Base-by-base conservation (phyloP, 2,113 vertebrate genomes). In the Indicator maculatus region DNA sequence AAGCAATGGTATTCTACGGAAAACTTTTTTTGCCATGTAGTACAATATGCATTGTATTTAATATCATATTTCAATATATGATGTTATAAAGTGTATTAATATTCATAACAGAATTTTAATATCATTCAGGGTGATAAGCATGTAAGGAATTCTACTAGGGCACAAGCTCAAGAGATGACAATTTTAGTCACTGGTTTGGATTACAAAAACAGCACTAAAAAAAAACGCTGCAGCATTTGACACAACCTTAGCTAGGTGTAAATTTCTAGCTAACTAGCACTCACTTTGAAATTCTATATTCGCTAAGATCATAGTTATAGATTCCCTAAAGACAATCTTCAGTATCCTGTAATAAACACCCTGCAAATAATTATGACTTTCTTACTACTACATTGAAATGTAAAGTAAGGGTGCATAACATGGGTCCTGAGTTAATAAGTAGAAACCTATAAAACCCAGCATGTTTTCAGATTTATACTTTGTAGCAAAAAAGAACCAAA, bases 291-390 rank as follows among this genome's bases (percentile, higher is more conserved):
- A 16, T 71, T 90, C 82, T 78, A 18, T 78, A 45, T 97, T 98
- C 79, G 97, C 97, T 95, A 33, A 98, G 93, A 72, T 98, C 96
- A 88, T 97, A 98, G 86, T 93, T 96, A 80, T 97, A 96, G 56
- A 98, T 94, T 88, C 96, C 97, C 16, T 93, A 95, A 56, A 98
- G 96, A 95, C 97, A 98, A 75, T 96, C 94, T 19, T 92, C 53
- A 86, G 96, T 94, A 13, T 97, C 81, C 12, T 95, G 73, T 53
- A 93, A 50, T 52, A 96, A 97, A 11, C 75, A 84, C 45, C 97
- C 97, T 90, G 97, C 93, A 93, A 98, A 98, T 80, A 98, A 97
- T 86, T 97, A 96, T 50, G 98, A 86, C 83, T 98, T 98, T 31
- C 98, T 95, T 94, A 97, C 97, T 44, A 95, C 94, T 75, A 97